phyloP scores from a whole-genome alignment of 2,888 invertebrate species.

The Troides helena region DNA sequence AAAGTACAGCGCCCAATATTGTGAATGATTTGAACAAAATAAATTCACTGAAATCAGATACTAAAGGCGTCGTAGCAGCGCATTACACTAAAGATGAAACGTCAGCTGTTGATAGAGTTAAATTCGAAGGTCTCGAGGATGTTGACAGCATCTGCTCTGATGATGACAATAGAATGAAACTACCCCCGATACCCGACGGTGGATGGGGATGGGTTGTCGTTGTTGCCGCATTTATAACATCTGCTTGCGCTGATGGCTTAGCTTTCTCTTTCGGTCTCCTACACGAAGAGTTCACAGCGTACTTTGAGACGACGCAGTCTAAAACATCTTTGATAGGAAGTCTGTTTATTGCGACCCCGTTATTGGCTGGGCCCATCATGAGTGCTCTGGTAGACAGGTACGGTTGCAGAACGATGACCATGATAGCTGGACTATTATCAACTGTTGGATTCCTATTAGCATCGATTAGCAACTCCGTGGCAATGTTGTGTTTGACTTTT shows the following conservation, averaged over 20 bases:
- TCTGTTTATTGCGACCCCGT: slow-evolving; percentile 92
- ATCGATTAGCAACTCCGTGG: slow-evolving; percentile 84
- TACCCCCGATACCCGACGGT: slow-evolving; percentile 87
- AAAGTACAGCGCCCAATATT: slow-evolving; percentile 27
- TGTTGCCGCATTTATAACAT: slow-evolving; percentile 89
- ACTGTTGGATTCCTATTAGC: slow-evolving; percentile 88
- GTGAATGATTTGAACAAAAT: slow-evolving; percentile 60
- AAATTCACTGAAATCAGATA: slow-evolving; percentile 61
- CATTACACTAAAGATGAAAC: slow-evolving; percentile 44
- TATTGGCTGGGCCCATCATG: slow-evolving; percentile 90
- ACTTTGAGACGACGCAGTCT: slow-evolving; percentile 89
- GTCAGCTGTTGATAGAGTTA: slow-evolving; percentile 61
- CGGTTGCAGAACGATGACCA: slow-evolving; percentile 88
- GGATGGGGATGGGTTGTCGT: slow-evolving; percentile 96
- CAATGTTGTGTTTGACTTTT: slow-evolving; percentile 89
- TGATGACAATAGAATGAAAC: slow-evolving; percentile 54
- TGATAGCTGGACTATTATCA: slow-evolving; percentile 85
- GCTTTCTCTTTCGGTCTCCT: slow-evolving; percentile 95
- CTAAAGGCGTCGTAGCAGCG: slow-evolving; percentile 40
- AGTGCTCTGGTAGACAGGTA: slow-evolving; percentile 91
- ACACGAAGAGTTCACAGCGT: slow-evolving; percentile 88
- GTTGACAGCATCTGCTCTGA: slow-evolving; percentile 69
- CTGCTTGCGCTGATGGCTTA: slow-evolving; percentile 94
- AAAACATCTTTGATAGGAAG: slow-evolving; percentile 94
- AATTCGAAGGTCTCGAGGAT: slow-evolving; percentile 71